These are phyloP conservation scores for Enteromius thamalakanensis DNA, from an alignment of 2,797 vertebrate genomes.

Conservation along the genomic window DNA sequence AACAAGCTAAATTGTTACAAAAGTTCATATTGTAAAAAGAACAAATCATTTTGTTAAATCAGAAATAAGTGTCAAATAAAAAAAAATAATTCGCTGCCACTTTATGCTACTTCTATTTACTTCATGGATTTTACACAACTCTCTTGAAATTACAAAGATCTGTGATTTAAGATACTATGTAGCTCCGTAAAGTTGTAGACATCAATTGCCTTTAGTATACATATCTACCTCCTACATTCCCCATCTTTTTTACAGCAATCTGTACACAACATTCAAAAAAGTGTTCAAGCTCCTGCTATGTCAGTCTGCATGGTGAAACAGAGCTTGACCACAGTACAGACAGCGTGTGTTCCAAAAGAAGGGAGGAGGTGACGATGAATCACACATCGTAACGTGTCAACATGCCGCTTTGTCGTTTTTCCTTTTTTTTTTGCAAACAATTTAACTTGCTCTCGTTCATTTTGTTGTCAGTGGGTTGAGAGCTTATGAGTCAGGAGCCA, in stretches of 20 bases:
- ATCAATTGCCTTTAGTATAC: slow-evolving; percentile 14
- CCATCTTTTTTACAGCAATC: slow-evolving; percentile 41
- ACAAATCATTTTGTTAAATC: neutral
- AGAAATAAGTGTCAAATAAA: neutral
- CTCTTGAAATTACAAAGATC: neutral
- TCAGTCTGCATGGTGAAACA: slow-evolving; percentile 56
- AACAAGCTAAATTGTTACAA: neutral
- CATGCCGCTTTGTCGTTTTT: slow-evolving; percentile 45
- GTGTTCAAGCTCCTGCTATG: slow-evolving; percentile 49
- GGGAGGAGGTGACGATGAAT: slow-evolving; percentile 69
- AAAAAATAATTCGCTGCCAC: neutral
- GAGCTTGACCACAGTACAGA: slow-evolving; percentile 55
- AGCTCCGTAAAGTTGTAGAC: slow-evolving; percentile 16
- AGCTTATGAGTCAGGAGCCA: slow-evolving; percentile 68
- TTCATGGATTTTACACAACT: neutral
- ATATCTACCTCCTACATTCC: slow-evolving; percentile 12
- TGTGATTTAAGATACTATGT: slow-evolving; percentile 7
- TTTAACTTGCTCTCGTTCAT: slow-evolving; percentile 50
- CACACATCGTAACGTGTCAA: slow-evolving; percentile 67
- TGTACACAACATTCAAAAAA: slow-evolving; percentile 42
- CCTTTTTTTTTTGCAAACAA: slow-evolving; percentile 51
- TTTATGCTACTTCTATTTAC: neutral
- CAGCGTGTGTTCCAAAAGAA: slow-evolving; percentile 44
- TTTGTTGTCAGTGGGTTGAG: slow-evolving; percentile 60
- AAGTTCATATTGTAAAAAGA: neutral